Evolutionary conservation across 2,113 vertebrate species (phyloP).

Genomic region (Hystrix cristata): DNA sequence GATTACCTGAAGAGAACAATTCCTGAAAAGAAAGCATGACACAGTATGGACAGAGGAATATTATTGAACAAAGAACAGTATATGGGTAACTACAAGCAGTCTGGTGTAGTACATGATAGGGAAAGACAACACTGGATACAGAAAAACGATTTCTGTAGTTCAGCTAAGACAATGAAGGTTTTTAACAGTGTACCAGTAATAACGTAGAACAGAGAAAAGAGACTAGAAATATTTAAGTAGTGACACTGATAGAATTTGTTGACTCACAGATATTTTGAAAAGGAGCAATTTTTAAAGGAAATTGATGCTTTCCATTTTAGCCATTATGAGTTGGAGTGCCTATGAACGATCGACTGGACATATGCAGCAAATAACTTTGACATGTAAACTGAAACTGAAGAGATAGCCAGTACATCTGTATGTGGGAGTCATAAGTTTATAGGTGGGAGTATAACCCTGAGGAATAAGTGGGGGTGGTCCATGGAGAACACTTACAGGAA

Average conservation of each 20-base stretch:
- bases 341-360: conserved; percentile 20
- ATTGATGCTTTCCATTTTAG: conserved; percentile 9
- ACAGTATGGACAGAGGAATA: background rate
- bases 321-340: background rate
- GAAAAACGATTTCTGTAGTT: background rate
- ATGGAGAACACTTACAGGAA: conserved; percentile 9
- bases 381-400: background rate
- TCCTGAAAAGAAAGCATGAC: background rate
- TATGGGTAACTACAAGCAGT: background rate
- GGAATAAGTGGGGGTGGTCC: background rate
- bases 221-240: conserved; percentile 31
- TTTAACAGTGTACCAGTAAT: background rate
- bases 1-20: conserved; percentile 53
- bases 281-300: background rate
- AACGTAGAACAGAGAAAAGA: background rate
- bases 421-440: background rate
- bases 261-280: background rate
- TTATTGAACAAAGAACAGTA: background rate
- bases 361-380: background rate
- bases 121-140: background rate
- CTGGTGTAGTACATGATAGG: background rate
- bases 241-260: background rate
- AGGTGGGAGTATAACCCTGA: background rate
- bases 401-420: background rate
- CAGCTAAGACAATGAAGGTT: background rate